Percentiles rank a stretch among this genome's conserved stretches.
These are phyloP conservation scores for Metaphire vulgaris DNA, from an alignment of 1,140 invertebrate species.

Conservation along the genomic window DNA sequence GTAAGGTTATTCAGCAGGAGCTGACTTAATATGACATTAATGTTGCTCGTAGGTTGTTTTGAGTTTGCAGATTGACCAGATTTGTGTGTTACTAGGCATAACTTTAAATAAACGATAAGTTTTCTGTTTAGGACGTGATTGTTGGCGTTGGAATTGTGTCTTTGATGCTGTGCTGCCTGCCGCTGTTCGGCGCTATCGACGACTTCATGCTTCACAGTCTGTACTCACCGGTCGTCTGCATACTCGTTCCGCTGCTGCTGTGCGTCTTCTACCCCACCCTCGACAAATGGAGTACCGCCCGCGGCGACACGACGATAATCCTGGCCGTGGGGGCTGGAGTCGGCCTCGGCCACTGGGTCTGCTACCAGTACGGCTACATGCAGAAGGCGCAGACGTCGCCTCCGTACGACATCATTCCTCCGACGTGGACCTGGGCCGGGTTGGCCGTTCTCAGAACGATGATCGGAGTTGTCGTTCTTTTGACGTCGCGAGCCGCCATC, in stretches of 20 bases:
- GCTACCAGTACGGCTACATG: constrained; percentile 69
- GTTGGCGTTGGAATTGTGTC: constrained; percentile 59
- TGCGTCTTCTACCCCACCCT: constrained; percentile 64
- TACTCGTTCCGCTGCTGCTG: constrained; percentile 60
- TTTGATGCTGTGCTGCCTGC: constrained; percentile 66
- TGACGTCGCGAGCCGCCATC: constrained; percentile 62
- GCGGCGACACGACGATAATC: constrained; percentile 78
- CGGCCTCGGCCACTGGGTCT: constrained; percentile 72
- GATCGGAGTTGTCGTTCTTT: constrained; percentile 66
- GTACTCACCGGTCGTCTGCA: constrained; percentile 62
- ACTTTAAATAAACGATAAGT: background rate
- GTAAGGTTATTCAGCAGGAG: too few relatives aligned
- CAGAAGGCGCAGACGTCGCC: constrained; percentile 49
- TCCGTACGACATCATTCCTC: constrained; percentile 53
- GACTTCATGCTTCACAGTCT: constrained; percentile 63
- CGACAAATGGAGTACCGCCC: constrained; percentile 51
- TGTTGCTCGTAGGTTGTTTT: too few relatives aligned
- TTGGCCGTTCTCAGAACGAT: constrained; percentile 66
- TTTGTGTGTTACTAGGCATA: too few relatives aligned
- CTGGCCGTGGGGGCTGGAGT: constrained; percentile 69
- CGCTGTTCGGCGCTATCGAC: constrained; percentile 67
- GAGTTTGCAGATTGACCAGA: too few relatives aligned
- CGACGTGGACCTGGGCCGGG: constrained; percentile 68
- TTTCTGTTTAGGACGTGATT: constrained; percentile 54
- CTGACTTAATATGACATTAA: too few relatives aligned